Base-by-base conservation (phyloP, 2,113 vertebrate genomes). In the Nesogale talazaci region DNA sequence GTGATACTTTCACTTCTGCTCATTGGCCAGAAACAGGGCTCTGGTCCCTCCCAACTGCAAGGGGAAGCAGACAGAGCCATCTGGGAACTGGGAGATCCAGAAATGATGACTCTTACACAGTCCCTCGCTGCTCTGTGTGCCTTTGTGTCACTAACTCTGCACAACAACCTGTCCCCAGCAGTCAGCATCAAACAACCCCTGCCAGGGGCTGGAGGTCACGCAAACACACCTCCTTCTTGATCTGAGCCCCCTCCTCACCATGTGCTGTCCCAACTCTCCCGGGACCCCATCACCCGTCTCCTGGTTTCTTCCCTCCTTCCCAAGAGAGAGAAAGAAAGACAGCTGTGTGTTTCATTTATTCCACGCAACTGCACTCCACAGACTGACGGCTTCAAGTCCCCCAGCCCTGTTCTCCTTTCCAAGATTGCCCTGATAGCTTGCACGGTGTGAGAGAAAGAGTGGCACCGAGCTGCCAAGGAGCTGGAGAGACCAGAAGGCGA, bases 331-430 rank as follows among this genome's bases (percentile, higher is more conserved):
- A 89, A 76, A 85, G 70, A n/a, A n/a, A 42, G 57, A 85, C 94
- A 90, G 88, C 94, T 92, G 92, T 5, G 12, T 19, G 34, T 80
- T 52, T 52, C n/a, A 52, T 52, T 94, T 94, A 76, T 88, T 75
- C 93, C 65, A 84, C 0, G 29, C 25, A 15, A 56, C 85, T 42
- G 78, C 84, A 22, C 4, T 3, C 67, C 15, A 10, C 22, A 22
- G 22, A 20, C 6, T 69, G 12, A 93, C 91, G 63, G 81, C 93
- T 40, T 80, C 57, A 2, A 27, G 67, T 29, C 63, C 70, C 57
- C 83, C 76, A 67, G 77, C 63, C 75, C 72, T 72, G 52, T 36
- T 61, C 83, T 92, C 56, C 94, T 78, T 74, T 79, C 65, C 22
- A 19, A 1, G 4, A 63, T 83, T 75, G 75, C 85, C 75, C 74